A percentile compares a stretch with the other conserved stretches of the same genome.
phyloP scores from a whole-genome alignment of 2,113 vertebrate genomes.

The Sinocyclocheilus anshuiensis region DNA sequence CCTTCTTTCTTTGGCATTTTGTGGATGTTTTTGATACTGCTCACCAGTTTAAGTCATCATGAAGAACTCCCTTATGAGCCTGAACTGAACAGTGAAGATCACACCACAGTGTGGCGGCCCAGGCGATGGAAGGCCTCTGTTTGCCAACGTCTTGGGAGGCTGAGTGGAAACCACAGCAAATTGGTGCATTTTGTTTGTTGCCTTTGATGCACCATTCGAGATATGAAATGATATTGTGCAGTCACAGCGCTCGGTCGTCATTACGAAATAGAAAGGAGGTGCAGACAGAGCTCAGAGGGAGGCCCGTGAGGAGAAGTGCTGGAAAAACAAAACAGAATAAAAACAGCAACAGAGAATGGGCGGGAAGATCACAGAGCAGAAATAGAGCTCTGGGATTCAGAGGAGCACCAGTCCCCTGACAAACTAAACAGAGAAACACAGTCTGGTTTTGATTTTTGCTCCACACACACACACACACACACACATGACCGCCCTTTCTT shows the following conservation, averaged over 20 bases:
- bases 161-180: constrained; percentile 69
- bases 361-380: constrained; percentile 69
- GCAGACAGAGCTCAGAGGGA: constrained; percentile 39
- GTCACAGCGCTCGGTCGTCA: constrained; percentile 50
- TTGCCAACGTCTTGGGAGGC: constrained; percentile 50
- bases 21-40: constrained; percentile 56
- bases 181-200: constrained; percentile 66
- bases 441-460: constrained; percentile 87
- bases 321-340: constrained; percentile 67
- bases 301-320: constrained; percentile 53
- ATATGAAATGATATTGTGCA: constrained; percentile 55
- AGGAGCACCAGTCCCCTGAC: constrained; percentile 81
- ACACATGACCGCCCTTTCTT: constrained; percentile 62
- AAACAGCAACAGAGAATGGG: constrained; percentile 62
- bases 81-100: not conserved
- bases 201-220: constrained; percentile 62
- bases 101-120: not conserved
- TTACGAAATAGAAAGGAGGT: constrained; percentile 22
- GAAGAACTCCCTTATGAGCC: not conserved
- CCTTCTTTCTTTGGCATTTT: constrained; percentile 50
- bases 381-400: constrained; percentile 85
- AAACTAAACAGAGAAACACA: constrained; percentile 83
- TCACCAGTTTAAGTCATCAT: constrained; percentile 13
- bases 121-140: not conserved
- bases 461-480: constrained; percentile 46